Conservation (phyloP, 2,797 vertebrate species). For the Sebastes kiyomatsui region DNA sequence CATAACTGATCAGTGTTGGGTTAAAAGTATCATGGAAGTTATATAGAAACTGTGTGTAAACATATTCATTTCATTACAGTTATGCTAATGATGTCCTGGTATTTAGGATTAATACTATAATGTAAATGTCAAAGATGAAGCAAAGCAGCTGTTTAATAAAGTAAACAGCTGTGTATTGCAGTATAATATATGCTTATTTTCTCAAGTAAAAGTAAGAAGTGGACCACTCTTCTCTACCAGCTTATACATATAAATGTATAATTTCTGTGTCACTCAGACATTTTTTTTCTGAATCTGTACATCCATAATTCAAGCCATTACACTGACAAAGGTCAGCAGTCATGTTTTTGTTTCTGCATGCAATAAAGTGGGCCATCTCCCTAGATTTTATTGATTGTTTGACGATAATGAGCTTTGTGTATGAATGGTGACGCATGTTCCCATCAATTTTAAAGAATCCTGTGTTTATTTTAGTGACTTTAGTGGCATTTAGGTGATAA, state of each 20-base stretch:
- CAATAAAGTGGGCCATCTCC: background rate
- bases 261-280: background rate
- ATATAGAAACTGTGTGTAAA: background rate
- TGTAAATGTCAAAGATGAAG: background rate
- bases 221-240: background rate
- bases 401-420: background rate
- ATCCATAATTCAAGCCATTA: background rate
- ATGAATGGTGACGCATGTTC: conserved; percentile 18
- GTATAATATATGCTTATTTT: background rate
- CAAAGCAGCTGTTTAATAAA: background rate
- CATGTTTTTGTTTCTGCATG: conserved; percentile 28
- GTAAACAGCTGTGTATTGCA: background rate
- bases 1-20: background rate
- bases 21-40: background rate
- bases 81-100: background rate
- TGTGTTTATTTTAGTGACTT: conserved; percentile 8
- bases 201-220: background rate
- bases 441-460: background rate
- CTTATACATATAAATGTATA: background rate
- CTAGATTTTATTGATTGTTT: background rate
- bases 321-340: background rate
- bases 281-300: background rate
- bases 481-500: background rate
- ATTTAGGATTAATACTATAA: background rate
- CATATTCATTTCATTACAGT: background rate